These are phyloP conservation scores for Thereva nobilitata DNA, from an alignment of 2,888 invertebrate genomes.

Conservation along the genomic window DNA sequence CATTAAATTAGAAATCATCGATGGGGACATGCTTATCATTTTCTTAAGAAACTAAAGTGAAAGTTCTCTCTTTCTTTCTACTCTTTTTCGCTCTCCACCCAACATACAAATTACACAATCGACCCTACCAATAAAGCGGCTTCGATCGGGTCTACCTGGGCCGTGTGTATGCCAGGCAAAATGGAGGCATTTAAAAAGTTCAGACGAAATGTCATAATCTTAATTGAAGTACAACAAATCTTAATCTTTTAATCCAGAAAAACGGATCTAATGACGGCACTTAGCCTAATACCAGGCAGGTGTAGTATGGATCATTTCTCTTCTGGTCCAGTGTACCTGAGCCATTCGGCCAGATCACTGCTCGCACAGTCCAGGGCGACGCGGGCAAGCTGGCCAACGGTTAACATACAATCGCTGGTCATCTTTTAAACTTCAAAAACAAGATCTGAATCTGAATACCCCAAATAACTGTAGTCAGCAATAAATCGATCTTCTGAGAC, in stretches of 20 bases:
- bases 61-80: too few species aligned
- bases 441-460: conserved; percentile 19
- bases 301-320: conserved; percentile 28
- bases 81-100: too few species aligned
- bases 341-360: too few species aligned
- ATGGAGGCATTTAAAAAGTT: background rate
- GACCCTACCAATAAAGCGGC: too few species aligned
- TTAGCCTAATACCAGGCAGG: conserved; percentile 37
- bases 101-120: too few species aligned
- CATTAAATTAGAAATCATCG: too few species aligned
- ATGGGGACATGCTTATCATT: too few species aligned
- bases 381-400: too few species aligned
- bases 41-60: too few species aligned
- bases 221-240: conserved; percentile 26
- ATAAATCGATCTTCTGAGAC: conserved; percentile 30
- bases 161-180: too few species aligned
- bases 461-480: conserved; percentile 31
- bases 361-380: too few species aligned
- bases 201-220: conserved; percentile 16
- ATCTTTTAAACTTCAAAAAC: conserved; percentile 8
- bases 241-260: conserved; percentile 39
- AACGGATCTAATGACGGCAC: conserved; percentile 36
- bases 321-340: background rate
- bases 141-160: too few species aligned
- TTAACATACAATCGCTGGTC: conserved; percentile 16